phyloP scores from a whole-genome alignment of 2,888 invertebrate species.

The Calameuta pallipes region DNA sequence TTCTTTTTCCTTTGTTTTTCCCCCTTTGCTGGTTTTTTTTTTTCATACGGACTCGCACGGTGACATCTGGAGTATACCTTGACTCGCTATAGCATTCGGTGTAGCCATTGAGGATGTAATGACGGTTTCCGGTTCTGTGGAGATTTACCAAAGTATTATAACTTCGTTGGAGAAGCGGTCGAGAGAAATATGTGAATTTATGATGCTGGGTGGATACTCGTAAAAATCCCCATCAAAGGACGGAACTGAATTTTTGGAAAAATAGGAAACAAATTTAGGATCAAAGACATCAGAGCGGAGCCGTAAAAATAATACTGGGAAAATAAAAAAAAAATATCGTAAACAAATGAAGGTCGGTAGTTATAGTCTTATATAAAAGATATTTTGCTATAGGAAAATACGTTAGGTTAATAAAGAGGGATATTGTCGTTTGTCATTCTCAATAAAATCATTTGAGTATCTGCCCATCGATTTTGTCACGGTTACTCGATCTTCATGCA shows the following conservation, averaged over 20 bases:
- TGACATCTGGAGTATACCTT: background rate
- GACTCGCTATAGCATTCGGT: background rate
- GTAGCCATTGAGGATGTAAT: background rate
- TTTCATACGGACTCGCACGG: background rate
- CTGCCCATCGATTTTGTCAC: constrained; percentile 54
- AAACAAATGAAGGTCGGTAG: background rate
- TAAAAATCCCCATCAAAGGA: background rate
- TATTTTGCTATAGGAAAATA: background rate
- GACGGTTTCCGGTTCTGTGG: background rate
- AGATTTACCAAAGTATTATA: background rate
- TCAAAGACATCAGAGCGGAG: background rate
- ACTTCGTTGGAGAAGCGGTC: background rate
- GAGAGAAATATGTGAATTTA: background rate
- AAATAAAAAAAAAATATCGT: background rate
- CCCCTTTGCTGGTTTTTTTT: background rate
- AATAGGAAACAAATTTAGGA: background rate
- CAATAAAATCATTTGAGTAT: constrained; percentile 20
- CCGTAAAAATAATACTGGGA: background rate
- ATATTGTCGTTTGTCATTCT: background rate
- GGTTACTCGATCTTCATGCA: constrained; percentile 58
- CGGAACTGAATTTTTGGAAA: background rate
- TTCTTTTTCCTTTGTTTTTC: constrained; percentile 20
- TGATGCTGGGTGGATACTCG: background rate
- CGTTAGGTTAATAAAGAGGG: background rate
- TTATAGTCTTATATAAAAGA: background rate